Conservation (phyloP, 1,140 invertebrate genomes). For the Thaumetopoea pityocampa region DNA sequence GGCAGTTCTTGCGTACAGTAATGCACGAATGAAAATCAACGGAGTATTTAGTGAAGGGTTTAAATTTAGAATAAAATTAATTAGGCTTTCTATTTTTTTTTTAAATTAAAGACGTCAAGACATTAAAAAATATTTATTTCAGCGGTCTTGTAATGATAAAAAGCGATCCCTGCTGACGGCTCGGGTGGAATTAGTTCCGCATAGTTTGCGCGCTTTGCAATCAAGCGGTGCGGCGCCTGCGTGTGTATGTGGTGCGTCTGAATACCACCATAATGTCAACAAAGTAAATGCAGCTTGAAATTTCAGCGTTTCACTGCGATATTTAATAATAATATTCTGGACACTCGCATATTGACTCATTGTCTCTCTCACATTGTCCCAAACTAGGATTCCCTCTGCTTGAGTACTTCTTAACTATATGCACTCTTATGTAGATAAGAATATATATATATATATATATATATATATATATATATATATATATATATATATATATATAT, state of each 20-base stretch:
- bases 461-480: too few species aligned
- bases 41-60: not conserved
- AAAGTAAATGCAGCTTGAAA: not conserved
- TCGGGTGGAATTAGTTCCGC: conserved; percentile 57
- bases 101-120: too few species aligned
- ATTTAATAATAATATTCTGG: too few species aligned
- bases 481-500: too few species aligned
- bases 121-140: conserved; percentile 24
- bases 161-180: conserved; percentile 38
- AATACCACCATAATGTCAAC: not conserved
- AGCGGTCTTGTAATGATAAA: conserved; percentile 36
- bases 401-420: too few species aligned
- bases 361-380: too few species aligned
- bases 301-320: not conserved
- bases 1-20: too few species aligned
- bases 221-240: conserved; percentile 47
- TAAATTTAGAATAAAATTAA: too few species aligned
- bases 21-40: not conserved
- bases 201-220: conserved; percentile 44
- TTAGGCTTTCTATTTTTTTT: not conserved
- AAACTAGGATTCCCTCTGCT: too few species aligned
- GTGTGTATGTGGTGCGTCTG: conserved; percentile 7
- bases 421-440: too few species aligned
- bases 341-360: too few species aligned
- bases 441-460: too few species aligned